These are phyloP conservation scores for Molorchus minor DNA, from an alignment of 2,888 invertebrate genomes.

Conservation along the genomic window DNA sequence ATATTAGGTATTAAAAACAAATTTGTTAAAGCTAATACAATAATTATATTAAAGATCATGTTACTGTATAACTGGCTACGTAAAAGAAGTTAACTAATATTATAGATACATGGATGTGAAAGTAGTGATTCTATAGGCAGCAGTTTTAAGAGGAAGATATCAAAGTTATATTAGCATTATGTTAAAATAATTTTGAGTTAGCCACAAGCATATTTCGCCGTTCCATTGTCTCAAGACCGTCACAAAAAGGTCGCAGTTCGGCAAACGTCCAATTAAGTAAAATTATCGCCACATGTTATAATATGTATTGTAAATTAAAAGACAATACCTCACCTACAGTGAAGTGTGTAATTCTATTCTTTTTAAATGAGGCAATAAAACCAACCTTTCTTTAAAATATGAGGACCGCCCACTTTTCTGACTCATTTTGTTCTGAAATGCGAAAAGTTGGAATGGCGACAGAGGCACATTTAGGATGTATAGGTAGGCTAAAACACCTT, in stretches of 20 bases:
- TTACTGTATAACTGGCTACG: no score
- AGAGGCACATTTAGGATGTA: not conserved
- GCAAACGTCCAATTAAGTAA: not conserved
- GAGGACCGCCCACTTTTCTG: slow-evolving; percentile 16
- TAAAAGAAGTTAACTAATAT: no score
- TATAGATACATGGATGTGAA: no score
- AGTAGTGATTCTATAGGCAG: no score
- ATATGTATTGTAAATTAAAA: not conserved
- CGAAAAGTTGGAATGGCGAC: slow-evolving; percentile 9
- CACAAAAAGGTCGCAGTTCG: not conserved
- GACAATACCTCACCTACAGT: not conserved
- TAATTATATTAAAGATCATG: no score
- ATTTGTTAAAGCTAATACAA: no score
- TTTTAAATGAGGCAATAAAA: slow-evolving; percentile 2
- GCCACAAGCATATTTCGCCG: not conserved
- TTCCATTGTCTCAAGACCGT: not conserved
- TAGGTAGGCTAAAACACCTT: not conserved
- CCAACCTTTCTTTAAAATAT: slow-evolving; percentile 5
- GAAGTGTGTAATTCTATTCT: not conserved
- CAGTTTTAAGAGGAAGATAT: no score
- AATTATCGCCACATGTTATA: not conserved
- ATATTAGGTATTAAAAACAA: no score
- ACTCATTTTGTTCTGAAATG: slow-evolving; percentile 10
- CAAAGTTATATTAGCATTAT: not conserved
- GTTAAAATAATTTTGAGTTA: not conserved